phyloP scores from a whole-genome alignment of 1,140 invertebrate genomes.

The Bombus waltoni region DNA sequence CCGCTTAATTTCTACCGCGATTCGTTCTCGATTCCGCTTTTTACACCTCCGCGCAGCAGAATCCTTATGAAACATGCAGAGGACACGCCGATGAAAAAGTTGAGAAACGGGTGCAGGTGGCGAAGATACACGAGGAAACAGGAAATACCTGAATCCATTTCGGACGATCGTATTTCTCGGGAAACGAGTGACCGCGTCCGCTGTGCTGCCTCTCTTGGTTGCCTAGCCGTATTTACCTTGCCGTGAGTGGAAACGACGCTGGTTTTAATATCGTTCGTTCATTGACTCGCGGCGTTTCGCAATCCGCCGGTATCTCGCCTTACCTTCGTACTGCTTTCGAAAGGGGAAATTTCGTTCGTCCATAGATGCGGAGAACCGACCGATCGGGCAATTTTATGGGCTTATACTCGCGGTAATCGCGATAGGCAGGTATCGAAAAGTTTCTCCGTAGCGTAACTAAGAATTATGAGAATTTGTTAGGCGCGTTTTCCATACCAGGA shows the following conservation, averaged over 20 bases:
- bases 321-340: neutral
- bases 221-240: neutral
- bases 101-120: slow-evolving; percentile 71
- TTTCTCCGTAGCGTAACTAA: neutral
- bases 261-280: slow-evolving; percentile 55
- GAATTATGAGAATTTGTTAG: neutral
- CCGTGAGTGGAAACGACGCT: slow-evolving; percentile 35
- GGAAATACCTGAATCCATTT: slow-evolving; percentile 67
- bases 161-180: slow-evolving; percentile 66
- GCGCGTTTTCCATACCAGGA: neutral
- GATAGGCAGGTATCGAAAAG: neutral
- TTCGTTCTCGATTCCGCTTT: slow-evolving; percentile 60
- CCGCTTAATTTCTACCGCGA: slow-evolving; percentile 61
- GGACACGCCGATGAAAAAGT: slow-evolving; percentile 68
- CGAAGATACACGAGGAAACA: slow-evolving; percentile 68
- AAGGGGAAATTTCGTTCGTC: neutral
- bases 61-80: slow-evolving; percentile 71
- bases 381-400: slow-evolving; percentile 7
- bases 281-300: slow-evolving; percentile 1
- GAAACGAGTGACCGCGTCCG: slow-evolving; percentile 20
- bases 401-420: neutral
- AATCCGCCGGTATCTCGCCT: neutral
- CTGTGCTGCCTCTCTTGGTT: neutral
- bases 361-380: neutral
- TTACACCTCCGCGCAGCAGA: slow-evolving; percentile 61